Percentiles rank a stretch among this genome's conserved stretches.
These are phyloP conservation scores for Catharus minimus DNA, from an alignment of 2,113 vertebrate species.

Conservation along the genomic window DNA sequence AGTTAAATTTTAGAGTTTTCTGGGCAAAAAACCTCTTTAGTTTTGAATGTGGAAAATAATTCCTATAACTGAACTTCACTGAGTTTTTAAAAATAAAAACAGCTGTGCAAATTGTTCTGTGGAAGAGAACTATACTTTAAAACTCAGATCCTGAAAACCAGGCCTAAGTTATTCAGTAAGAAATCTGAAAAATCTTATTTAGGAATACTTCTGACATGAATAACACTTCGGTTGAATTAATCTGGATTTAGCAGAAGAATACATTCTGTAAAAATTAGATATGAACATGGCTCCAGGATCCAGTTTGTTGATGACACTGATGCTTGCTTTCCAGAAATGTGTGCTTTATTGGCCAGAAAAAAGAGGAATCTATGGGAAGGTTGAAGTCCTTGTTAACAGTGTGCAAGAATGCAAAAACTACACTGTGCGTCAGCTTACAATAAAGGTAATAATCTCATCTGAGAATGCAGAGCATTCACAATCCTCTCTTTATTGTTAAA, in stretches of 20 bases:
- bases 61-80: not conserved
- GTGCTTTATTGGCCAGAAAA: conserved; percentile 97
- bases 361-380: conserved; percentile 91
- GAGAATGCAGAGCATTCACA: not conserved
- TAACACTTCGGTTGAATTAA: not conserved
- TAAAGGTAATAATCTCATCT: conserved; percentile 83
- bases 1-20: not conserved
- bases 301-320: not conserved
- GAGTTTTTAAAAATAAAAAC: not conserved
- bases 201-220: not conserved
- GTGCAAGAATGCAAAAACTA: conserved; percentile 89
- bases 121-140: not conserved
- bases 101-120: not conserved
- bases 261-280: not conserved
- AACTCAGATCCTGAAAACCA: not conserved
- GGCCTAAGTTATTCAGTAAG: not conserved
- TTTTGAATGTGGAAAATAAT: not conserved
- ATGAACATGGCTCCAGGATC: not conserved
- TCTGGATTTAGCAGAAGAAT: not conserved
- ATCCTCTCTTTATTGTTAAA: not conserved
- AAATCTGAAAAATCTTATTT: not conserved
- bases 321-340: conserved; percentile 83
- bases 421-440: conserved; percentile 84
- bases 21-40: not conserved
- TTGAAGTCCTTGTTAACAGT: conserved; percentile 87